These are phyloP conservation scores for Lasioglossum malachurum DNA, from an alignment of 2,888 invertebrate genomes.

Conservation along the genomic window DNA sequence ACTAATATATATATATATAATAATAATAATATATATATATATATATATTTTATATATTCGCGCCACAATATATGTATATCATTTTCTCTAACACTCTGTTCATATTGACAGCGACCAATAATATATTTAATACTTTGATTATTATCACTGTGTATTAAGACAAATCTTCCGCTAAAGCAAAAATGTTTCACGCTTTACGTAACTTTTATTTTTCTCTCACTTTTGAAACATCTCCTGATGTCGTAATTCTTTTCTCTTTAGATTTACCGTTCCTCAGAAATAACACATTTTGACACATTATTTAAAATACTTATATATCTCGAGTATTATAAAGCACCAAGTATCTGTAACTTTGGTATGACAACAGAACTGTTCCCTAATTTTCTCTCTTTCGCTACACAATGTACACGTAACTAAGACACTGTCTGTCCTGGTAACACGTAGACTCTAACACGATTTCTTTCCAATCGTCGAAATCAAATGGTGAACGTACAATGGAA, in stretches of 20 bases:
- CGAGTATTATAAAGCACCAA: constrained; percentile 67
- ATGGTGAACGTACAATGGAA: constrained; percentile 60
- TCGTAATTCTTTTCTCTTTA: not conserved
- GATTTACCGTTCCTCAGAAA: constrained; percentile 27
- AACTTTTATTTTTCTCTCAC: constrained; percentile 29
- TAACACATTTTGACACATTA: constrained; percentile 44
- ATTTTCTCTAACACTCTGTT: constrained; percentile 50
- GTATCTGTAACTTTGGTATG: constrained; percentile 64
- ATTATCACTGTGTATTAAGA: constrained; percentile 64
- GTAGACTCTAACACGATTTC: constrained; percentile 29
- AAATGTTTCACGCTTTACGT: constrained; percentile 43
- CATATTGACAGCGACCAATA: constrained; percentile 55
- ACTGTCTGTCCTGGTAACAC: not conserved
- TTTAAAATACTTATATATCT: constrained; percentile 63
- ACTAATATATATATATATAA: constrained; percentile 45
- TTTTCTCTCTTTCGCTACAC: constrained; percentile 30
- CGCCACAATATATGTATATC: constrained; percentile 43
- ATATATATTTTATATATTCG: constrained; percentile 29
- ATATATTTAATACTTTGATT: constrained; percentile 71
- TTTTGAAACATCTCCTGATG: constrained; percentile 37
- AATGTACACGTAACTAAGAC: constrained; percentile 32
- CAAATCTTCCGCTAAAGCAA: constrained; percentile 57
- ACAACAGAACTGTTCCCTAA: constrained; percentile 58
- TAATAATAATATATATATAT: constrained; percentile 26
- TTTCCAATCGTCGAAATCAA: constrained; percentile 37